Evolutionary conservation across 2,113 vertebrate species (phyloP).

Genomic region (Lycaon pictus): DNA sequence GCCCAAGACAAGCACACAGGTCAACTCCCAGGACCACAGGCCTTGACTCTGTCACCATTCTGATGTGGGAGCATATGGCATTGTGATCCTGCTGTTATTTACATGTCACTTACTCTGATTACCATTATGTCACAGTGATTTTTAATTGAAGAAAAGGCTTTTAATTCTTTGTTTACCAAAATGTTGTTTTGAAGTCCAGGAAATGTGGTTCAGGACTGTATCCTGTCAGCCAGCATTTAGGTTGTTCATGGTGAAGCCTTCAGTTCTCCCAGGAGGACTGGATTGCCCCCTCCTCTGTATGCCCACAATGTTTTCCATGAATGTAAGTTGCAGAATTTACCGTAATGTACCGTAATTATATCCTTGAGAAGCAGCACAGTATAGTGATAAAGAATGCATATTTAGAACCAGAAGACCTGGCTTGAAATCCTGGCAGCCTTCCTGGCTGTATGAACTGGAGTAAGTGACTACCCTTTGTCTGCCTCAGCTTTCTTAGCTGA

Average conservation of each 20-base stretch:
- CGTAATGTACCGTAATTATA: not conserved
- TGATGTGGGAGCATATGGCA: not conserved
- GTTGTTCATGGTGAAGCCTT: not conserved
- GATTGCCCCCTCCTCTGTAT: not conserved
- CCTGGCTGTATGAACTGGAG: not conserved
- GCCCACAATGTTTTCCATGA: not conserved
- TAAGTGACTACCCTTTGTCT: not conserved
- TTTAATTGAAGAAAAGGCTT: not conserved
- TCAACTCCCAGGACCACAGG: not conserved
- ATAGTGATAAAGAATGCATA: not conserved
- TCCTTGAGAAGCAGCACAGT: not conserved
- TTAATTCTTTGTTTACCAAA: slow-evolving; percentile 19
- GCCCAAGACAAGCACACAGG: fast-evolving
- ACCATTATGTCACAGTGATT: not conserved
- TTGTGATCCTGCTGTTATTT: not conserved
- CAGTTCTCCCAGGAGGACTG: not conserved
- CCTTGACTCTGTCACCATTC: not conserved
- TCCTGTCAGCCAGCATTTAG: not conserved
- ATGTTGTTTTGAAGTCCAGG: slow-evolving; percentile 3
- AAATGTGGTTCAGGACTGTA: not conserved
- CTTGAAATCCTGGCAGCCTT: not conserved
- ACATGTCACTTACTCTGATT: not conserved
- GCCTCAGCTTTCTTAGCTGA: not conserved
- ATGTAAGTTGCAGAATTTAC: not conserved
- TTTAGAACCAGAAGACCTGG: not conserved